phyloP scores from a whole-genome alignment of 2,888 invertebrate genomes.

The Drosophila diplacantha region DNA sequence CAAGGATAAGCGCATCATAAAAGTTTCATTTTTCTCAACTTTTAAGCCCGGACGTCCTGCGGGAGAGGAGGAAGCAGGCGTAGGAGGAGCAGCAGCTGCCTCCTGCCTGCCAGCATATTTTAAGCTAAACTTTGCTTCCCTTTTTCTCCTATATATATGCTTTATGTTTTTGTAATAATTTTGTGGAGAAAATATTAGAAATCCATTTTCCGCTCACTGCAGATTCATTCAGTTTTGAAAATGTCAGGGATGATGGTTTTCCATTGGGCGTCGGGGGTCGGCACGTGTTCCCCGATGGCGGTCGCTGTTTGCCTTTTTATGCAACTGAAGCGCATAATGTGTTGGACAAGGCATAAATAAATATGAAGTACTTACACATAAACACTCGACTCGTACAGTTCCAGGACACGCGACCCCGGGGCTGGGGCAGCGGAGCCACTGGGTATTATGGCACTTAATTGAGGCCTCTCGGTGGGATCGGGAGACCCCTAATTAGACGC shows the following conservation, averaged over 20 bases:
- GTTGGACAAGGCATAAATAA: constrained; percentile 71
- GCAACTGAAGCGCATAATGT: constrained; percentile 68
- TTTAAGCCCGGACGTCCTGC: constrained; percentile 76
- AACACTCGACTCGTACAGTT: constrained; percentile 29
- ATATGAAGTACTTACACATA: constrained; percentile 58
- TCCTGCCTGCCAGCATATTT: constrained; percentile 54
- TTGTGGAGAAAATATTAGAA: constrained; percentile 70
- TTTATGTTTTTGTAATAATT: constrained; percentile 23
- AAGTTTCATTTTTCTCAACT: constrained; percentile 76
- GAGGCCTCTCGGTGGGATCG: constrained; percentile 19
- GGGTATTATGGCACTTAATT: constrained; percentile 49
- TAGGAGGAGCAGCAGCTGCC: constrained; percentile 40
- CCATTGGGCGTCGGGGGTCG: constrained; percentile 15
- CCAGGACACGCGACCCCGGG: constrained; percentile 54
- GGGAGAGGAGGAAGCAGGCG: constrained; percentile 67
- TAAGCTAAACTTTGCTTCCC: constrained; percentile 35
- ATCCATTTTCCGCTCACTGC: constrained; percentile 77
- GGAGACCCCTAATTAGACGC: constrained; percentile 36
- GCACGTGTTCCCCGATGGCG: constrained; percentile 59
- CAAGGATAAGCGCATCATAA: constrained; percentile 57
- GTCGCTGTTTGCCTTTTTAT: constrained; percentile 47
- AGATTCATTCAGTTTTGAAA: constrained; percentile 76
- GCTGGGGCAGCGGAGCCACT: neutral
- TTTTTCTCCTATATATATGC: constrained; percentile 2
- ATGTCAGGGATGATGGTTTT: constrained; percentile 44